phyloP scores from a whole-genome alignment of 2,113 vertebrate genomes.

The Bufo bufo region DNA sequence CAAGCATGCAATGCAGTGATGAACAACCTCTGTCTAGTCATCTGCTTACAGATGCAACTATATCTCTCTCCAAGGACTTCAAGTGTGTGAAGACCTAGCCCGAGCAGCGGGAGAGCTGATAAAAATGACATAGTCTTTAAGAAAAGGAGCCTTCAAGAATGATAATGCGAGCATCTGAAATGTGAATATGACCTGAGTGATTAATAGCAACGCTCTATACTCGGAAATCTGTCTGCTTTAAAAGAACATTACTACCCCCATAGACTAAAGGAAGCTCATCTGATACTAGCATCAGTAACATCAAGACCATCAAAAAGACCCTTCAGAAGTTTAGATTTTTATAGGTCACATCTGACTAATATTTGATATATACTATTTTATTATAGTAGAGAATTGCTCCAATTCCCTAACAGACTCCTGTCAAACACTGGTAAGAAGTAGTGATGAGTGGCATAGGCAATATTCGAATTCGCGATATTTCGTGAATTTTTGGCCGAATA shows the following conservation, averaged over 20 bases:
- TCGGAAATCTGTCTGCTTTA: background rate
- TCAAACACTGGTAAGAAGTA: background rate
- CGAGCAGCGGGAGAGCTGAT: background rate
- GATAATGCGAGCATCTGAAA: slow-evolving; percentile 31
- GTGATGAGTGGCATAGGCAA: too few relatives aligned
- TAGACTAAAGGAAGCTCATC: background rate
- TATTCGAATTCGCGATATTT: too few relatives aligned
- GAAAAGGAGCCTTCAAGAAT: slow-evolving; percentile 38
- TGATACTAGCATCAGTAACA: background rate
- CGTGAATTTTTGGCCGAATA: too few relatives aligned
- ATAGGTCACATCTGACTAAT: background rate
- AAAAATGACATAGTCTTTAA: slow-evolving; percentile 37
- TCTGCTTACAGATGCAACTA: slow-evolving; percentile 45
- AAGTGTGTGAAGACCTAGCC: slow-evolving; percentile 29
- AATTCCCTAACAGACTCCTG: background rate
- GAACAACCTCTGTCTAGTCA: slow-evolving; percentile 41
- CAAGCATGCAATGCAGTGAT: slow-evolving; percentile 34
- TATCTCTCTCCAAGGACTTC: slow-evolving; percentile 54
- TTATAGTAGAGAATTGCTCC: background rate
- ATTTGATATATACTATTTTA: background rate
- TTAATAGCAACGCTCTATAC: background rate
- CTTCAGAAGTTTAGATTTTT: background rate
- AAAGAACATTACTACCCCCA: background rate
- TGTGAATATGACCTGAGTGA: slow-evolving; percentile 56
- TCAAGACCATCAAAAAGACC: background rate